Conservation (phyloP, 2,113 vertebrate genomes). For the Thunnus thynnus region DNA sequence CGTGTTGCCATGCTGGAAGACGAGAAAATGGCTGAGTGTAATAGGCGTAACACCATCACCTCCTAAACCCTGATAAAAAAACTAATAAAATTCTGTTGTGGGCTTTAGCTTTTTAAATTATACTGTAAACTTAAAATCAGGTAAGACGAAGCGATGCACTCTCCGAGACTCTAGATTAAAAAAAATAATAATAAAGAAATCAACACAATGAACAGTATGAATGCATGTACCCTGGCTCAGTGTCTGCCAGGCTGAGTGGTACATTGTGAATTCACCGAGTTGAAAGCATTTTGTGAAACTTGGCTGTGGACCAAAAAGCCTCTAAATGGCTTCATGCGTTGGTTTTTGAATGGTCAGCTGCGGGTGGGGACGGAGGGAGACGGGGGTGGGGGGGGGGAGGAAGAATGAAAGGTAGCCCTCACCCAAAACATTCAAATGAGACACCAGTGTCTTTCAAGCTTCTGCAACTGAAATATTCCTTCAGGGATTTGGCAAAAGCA, state of each 20-base stretch:
- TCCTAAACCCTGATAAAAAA: background rate
- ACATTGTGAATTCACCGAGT: conserved; percentile 30
- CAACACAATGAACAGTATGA: conserved; percentile 25
- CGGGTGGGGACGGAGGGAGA: conserved; percentile 41
- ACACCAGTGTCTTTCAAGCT: conserved; percentile 28
- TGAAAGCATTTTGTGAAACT: conserved; percentile 48
- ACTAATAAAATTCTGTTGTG: conserved; percentile 20
- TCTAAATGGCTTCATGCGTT: conserved; percentile 47
- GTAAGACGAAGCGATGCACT: conserved; percentile 14
- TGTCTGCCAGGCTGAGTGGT: conserved; percentile 45
- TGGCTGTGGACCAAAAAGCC: conserved; percentile 58
- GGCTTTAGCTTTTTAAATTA: conserved; percentile 39
- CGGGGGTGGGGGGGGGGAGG: background rate
- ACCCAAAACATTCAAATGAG: conserved; percentile 9
- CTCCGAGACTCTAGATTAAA: conserved; percentile 15
- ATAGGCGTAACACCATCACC: conserved; percentile 1
- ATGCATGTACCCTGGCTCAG: conserved; percentile 28
- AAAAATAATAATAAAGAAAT: conserved; percentile 40
- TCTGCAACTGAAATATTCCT: conserved; percentile 44
- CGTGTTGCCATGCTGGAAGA: background rate
- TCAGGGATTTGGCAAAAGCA: conserved; percentile 40
- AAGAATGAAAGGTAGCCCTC: conserved; percentile 20
- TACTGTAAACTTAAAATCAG: conserved; percentile 19
- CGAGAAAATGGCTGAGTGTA: background rate
- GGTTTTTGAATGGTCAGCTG: conserved; percentile 59